phyloP scores from a whole-genome alignment of 2,797 vertebrate genomes.

The Eidolon dupreanum region DNA sequence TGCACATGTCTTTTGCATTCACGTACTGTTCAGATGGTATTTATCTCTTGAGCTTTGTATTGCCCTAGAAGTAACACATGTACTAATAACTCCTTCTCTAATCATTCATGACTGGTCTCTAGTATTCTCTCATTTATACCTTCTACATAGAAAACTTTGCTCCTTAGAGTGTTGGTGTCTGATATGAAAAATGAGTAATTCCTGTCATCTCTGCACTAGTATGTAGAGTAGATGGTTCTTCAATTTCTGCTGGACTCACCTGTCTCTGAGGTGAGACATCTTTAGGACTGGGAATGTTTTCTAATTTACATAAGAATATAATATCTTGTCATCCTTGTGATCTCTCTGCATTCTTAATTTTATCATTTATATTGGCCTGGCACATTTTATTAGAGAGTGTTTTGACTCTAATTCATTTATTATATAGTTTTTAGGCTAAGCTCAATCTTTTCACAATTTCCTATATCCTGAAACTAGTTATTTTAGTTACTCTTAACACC shows the following conservation, averaged over 20 bases:
- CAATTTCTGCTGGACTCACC: not conserved
- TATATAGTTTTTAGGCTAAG: not conserved
- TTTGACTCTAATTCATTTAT: not conserved
- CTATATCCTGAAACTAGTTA: not conserved
- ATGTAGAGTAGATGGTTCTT: not conserved
- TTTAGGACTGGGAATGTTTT: not conserved
- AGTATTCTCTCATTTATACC: not conserved
- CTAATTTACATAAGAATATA: not conserved
- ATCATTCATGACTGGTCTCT: not conserved
- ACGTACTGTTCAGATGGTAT: not conserved
- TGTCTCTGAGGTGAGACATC: not conserved
- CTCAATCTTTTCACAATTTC: not conserved
- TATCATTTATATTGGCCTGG: not conserved
- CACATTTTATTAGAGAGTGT: not conserved
- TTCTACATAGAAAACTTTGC: not conserved
- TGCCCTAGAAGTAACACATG: not conserved
- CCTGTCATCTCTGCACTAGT: not conserved
- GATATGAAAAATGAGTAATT: not conserved
- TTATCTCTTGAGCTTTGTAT: not conserved
- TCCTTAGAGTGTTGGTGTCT: not conserved
- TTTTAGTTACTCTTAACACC: not conserved
- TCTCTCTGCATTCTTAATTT: not conserved
- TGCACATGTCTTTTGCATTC: not conserved
- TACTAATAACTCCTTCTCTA: not conserved
- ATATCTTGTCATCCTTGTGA: not conserved